Evolutionary conservation across 53 echinoderm and acorn worm species (phyloP).

Genomic region (Arbacia lixula): DNA sequence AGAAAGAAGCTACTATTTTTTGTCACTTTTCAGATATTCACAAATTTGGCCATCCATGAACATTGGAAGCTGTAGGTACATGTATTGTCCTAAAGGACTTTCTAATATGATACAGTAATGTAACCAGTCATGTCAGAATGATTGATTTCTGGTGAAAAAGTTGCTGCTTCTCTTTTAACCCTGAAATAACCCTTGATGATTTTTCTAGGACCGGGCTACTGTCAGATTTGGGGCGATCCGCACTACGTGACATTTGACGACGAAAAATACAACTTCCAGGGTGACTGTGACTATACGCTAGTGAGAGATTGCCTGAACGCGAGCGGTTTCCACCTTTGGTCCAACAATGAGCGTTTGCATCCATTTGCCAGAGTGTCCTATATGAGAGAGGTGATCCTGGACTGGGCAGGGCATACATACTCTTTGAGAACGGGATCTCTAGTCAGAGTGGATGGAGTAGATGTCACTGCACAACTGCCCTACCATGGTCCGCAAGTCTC

Average conservation of each 20-base stretch:
- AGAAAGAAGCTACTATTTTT: too few relatives aligned
- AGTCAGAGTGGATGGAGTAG: conserved; percentile 47
- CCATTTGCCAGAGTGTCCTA: conserved; percentile 32
- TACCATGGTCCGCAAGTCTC: background rate
- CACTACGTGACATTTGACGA: conserved; percentile 63
- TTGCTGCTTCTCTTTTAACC: too few relatives aligned
- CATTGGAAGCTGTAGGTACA: too few relatives aligned
- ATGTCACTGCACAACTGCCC: conserved; percentile 57
- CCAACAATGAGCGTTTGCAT: background rate
- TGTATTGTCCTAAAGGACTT: too few relatives aligned
- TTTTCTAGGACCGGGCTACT: conserved; percentile 41
- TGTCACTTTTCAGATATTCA: too few relatives aligned
- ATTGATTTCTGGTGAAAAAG: too few relatives aligned
- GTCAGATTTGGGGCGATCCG: conserved; percentile 62
- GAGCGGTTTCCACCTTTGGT: background rate
- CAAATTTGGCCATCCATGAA: too few relatives aligned
- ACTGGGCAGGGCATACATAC: conserved; percentile 24
- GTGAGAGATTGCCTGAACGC: conserved; percentile 38
- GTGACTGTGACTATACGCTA: conserved; percentile 49
- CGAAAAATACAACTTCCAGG: conserved; percentile 42
- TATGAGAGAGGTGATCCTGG: conserved; percentile 42
- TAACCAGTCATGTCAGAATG: too few relatives aligned
- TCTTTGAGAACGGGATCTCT: conserved; percentile 12
- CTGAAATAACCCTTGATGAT: too few relatives aligned
- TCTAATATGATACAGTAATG: too few relatives aligned